Base-by-base conservation (phyloP, 2,888 invertebrate species). In the Plebejus anna region DNA sequence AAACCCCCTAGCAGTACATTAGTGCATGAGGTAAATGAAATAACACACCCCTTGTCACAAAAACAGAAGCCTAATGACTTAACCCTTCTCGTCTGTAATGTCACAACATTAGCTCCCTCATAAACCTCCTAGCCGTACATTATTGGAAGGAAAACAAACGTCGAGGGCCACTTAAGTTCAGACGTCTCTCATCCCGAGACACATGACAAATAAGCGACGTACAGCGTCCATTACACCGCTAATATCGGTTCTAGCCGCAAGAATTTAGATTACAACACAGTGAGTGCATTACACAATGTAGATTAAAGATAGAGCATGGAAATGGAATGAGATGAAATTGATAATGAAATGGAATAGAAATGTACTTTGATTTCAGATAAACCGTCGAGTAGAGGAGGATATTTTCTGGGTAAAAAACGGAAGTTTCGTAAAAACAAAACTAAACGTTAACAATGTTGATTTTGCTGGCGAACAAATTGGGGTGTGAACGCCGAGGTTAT, bases 81-180 rank as follows among this genome's bases (percentile, higher is more conserved):
- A 66, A 66, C 66, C 32, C 66, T 66, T 66, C 22, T 13, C 66
- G 32, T 66, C 32, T 66, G 66, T 36, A 32, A 66, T 66, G 66
- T 66, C 32, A 66, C 32, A 66, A 66, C 66, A 66, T 66, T 66
- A 66, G 66, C 66, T 66, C 32, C 66, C 66, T 66, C 66, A 66
- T 66, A 36, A 51, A 51, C 47, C 51, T 73, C 32, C 55, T 73
- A 72, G 38, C 42, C 51, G 73, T 73, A 83, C 90, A 89, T 89
- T 89, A 90, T 87, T 85, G 84, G 51, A 85, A 85, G 83, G 83
- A 87, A 89, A 90, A 89, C 88, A 90, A 88, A 87, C 82, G 86
- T 86, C 82, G 86, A 86, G 84, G 84, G 82, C 83, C 86, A 87
- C 88, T 89, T 87, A 87, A 83, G 82, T 79, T 79, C 79, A 76